A percentile compares a stretch with the other conserved stretches of the same genome.
Evolutionary conservation across 2,888 invertebrate genomes (phyloP).

Genomic region (Rhopalosiphum nymphaeae): DNA sequence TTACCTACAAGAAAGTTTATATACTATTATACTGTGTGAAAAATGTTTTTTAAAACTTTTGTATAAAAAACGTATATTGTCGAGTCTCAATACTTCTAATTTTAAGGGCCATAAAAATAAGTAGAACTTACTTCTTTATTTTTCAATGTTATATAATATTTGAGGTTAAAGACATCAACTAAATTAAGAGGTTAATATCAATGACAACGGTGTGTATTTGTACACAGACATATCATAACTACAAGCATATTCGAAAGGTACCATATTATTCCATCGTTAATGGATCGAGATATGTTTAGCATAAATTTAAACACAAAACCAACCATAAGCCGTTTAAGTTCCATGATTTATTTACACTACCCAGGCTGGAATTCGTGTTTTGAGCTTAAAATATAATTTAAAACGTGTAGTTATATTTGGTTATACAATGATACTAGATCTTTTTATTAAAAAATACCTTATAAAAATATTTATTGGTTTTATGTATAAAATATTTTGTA

Average conservation of each 20-base stretch:
- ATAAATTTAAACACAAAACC: constrained; percentile 6
- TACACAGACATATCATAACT: background rate
- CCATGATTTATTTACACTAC: background rate
- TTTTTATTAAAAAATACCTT: constrained; percentile 19
- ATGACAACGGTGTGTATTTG: background rate
- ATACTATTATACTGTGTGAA: background rate
- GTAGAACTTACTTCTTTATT: background rate
- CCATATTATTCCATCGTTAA: constrained; percentile 35
- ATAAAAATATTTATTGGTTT: constrained; percentile 16
- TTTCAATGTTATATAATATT: background rate
- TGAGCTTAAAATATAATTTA: background rate
- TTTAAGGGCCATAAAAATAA: background rate
- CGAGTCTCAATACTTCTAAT: background rate
- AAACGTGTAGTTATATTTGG: background rate
- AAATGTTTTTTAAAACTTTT: background rate
- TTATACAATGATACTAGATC: background rate
- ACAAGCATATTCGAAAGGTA: background rate
- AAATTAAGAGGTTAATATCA: background rate
- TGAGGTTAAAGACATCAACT: background rate
- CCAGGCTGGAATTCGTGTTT: background rate
- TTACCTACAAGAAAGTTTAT: background rate
- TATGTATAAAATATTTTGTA: background rate
- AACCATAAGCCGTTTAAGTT: background rate
- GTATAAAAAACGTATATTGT: background rate
- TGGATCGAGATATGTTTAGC: constrained; percentile 22